Evolutionary conservation across 2,888 invertebrate species (phyloP).

Genomic region (Leptarthrus brevirostris): DNA sequence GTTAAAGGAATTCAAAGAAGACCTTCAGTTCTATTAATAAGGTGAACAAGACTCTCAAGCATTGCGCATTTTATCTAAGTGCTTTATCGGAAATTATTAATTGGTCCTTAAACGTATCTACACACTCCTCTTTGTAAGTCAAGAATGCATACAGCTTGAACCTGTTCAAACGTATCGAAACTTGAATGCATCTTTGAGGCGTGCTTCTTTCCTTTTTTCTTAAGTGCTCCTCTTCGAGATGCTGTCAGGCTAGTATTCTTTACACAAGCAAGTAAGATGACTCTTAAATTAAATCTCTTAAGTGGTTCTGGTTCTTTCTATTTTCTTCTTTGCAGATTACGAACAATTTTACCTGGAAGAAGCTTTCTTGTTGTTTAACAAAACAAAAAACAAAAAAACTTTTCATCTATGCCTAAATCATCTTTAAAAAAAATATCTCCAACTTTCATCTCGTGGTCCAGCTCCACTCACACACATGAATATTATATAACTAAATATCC

Average conservation of each 20-base stretch:
- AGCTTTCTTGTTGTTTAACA: too few relatives aligned
- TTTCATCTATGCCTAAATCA: background rate
- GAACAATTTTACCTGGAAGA: background rate
- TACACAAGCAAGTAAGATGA: background rate
- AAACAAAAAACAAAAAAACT: too few relatives aligned
- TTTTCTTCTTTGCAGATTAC: background rate
- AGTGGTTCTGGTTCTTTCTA: background rate
- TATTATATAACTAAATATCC: constrained; percentile 42
- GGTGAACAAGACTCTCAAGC: constrained; percentile 1
- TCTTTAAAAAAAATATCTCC: background rate
- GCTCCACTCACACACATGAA: background rate
- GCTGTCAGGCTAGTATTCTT: background rate
- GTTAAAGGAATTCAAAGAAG: background rate
- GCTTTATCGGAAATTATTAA: constrained; percentile 39
- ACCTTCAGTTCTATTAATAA: background rate
- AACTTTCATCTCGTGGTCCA: constrained; percentile 15
- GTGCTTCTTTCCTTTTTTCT: background rate
- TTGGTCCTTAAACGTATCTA: constrained; percentile 26
- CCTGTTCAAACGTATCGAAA: constrained; percentile 5
- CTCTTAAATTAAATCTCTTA: constrained; percentile 10
- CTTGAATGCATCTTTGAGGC: background rate
- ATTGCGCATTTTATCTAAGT: background rate
- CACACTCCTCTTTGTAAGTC: background rate
- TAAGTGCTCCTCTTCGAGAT: background rate
- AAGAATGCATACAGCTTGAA: background rate